A percentile compares a stretch with the other conserved stretches of the same genome.
Conservation (phyloP, 1,140 invertebrate genomes). For the Drosophila navojoa region DNA sequence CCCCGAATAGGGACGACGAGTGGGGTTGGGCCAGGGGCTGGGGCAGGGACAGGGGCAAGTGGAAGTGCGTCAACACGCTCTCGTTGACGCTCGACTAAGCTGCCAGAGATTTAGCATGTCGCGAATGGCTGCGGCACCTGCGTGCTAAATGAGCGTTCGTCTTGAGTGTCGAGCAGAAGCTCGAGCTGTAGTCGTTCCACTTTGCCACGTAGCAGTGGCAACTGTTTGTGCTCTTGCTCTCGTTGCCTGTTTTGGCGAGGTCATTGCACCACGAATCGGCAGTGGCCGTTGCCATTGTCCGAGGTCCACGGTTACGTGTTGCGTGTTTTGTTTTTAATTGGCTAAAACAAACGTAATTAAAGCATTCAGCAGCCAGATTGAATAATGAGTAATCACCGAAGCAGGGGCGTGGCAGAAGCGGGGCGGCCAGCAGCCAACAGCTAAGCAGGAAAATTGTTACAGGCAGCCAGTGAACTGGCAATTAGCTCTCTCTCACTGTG, state of each 20-base stretch:
- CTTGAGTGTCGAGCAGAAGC: constrained; percentile 13
- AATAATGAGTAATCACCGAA: constrained; percentile 67
- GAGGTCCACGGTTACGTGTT: constrained; percentile 30
- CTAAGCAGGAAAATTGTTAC: too few relatives aligned
- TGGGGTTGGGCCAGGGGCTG: not conserved
- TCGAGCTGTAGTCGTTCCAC: too few relatives aligned
- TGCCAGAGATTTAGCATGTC: constrained; percentile 55
- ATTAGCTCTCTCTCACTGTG: constrained; percentile 15
- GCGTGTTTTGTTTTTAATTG: constrained; percentile 68
- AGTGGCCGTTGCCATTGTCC: constrained; percentile 18
- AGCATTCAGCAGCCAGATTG: constrained; percentile 73
- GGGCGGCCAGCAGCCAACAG: not conserved
- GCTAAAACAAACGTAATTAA: constrained; percentile 73
- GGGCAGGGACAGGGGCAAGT: not conserved
- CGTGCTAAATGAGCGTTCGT: constrained; percentile 60
- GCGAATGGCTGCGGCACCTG: constrained; percentile 47
- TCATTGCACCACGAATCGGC: constrained; percentile 62
- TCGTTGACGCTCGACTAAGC: constrained; percentile 35
- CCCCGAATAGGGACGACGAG: constrained; percentile 41
- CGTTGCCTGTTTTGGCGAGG: constrained; percentile 34
- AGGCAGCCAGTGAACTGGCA: constrained; percentile 27
- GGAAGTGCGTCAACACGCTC: constrained; percentile 57
- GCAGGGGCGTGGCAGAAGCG: not conserved
- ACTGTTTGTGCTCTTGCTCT: too few relatives aligned
- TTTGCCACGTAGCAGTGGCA: too few relatives aligned